Conservation (phyloP, 2,888 invertebrate species). For the Abrostola triplasia region DNA sequence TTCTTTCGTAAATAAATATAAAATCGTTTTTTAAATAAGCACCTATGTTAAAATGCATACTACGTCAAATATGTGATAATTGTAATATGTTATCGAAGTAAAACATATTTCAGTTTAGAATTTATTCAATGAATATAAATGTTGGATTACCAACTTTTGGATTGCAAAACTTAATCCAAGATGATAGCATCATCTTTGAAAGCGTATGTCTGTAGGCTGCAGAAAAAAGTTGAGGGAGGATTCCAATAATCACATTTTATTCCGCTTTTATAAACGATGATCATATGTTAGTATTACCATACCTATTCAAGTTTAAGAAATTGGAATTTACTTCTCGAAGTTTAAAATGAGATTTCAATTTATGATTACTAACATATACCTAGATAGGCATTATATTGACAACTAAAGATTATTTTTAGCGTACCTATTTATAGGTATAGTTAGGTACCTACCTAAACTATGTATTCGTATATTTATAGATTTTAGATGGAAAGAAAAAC, state of each 20-base stretch:
- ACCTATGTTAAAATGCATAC: too few species aligned
- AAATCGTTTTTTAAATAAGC: too few species aligned
- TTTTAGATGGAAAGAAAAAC: too few species aligned
- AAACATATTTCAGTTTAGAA: constrained; percentile 6
- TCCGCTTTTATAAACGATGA: constrained; percentile 9
- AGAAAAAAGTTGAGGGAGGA: constrained; percentile 20
- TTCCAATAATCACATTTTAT: constrained; percentile 22
- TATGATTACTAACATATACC: background rate
- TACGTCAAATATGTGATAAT: background rate
- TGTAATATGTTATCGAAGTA: background rate
- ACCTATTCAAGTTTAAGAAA: constrained; percentile 12
- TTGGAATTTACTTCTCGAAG: constrained; percentile 7
- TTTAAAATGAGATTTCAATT: background rate
- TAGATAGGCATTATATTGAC: too few species aligned
- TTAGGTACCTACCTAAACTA: too few species aligned
- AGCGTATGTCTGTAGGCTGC: constrained; percentile 11
- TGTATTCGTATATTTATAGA: too few species aligned
- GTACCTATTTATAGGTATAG: too few species aligned
- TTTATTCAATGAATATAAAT: constrained; percentile 10
- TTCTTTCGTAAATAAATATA: too few species aligned
- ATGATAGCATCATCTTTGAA: constrained; percentile 21
- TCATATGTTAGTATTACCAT: constrained; percentile 15
- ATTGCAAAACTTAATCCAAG: constrained; percentile 17
- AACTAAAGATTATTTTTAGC: too few species aligned
- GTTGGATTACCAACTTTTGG: constrained; percentile 8